A percentile compares a stretch with the other conserved stretches of the same genome.
These are phyloP conservation scores for Dasyprocta punctata DNA, from an alignment of 2,113 vertebrate genomes.

Conservation along the genomic window DNA sequence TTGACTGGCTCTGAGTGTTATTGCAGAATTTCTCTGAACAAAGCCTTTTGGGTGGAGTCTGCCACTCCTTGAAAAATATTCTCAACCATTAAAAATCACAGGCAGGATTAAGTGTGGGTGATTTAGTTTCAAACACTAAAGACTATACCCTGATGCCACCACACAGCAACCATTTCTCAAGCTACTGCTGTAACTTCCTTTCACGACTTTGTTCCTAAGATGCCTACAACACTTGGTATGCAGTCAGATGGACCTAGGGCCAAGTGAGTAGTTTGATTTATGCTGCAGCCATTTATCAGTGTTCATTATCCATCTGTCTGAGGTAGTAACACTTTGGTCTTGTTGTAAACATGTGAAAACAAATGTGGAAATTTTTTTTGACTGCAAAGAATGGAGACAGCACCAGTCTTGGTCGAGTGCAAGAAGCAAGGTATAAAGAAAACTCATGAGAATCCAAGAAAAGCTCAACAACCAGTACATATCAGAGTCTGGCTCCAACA, in stretches of 20 bases:
- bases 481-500: background rate
- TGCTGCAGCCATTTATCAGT: background rate
- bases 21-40: background rate
- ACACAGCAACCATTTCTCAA: rapidly evolving
- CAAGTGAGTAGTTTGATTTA: background rate
- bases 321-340: too few species aligned
- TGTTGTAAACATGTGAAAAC: background rate
- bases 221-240: rapidly evolving
- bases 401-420: too few species aligned
- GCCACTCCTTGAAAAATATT: background rate
- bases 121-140: background rate
- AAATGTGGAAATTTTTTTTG: background rate
- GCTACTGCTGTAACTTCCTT: too few species aligned
- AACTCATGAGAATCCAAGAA: background rate
- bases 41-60: background rate
- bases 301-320: background rate
- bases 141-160: too few species aligned
- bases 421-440: background rate
- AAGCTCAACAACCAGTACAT: background rate
- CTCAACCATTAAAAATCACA: background rate
- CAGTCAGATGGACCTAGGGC: background rate
- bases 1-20: background rate
- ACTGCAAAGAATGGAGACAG: background rate
- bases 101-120: background rate
- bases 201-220: rapidly evolving